These are phyloP conservation scores for Pycnonotus jocosus DNA, from an alignment of 2,113 vertebrate species.

Conservation along the genomic window DNA sequence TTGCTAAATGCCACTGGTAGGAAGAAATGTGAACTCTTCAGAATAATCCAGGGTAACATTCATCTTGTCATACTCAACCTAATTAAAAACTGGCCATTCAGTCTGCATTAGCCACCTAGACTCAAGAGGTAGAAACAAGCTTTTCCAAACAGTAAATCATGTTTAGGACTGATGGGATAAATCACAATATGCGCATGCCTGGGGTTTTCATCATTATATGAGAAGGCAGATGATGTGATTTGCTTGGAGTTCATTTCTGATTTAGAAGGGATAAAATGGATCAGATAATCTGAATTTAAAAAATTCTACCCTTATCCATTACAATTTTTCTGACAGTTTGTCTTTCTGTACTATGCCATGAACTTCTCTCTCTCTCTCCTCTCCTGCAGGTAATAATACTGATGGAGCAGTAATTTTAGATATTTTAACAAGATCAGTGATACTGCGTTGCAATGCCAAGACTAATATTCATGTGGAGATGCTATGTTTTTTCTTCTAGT, in stretches of 20 bases:
- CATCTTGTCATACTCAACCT: background rate
- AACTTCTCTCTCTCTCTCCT: background rate
- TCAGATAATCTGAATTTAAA: background rate
- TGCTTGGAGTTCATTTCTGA: background rate
- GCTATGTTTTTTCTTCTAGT: conserved; percentile 25
- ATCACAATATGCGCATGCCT: background rate
- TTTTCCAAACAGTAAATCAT: background rate
- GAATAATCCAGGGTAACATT: background rate
- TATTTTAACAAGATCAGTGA: conserved; percentile 17
- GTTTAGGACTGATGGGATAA: background rate
- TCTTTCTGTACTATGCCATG: background rate
- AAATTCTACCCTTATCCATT: background rate
- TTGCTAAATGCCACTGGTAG: background rate
- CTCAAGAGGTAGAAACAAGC: background rate
- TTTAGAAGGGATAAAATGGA: background rate
- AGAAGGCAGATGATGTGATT: background rate
- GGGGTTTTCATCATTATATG: background rate
- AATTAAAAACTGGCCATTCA: background rate
- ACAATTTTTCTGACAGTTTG: background rate
- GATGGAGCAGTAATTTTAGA: background rate
- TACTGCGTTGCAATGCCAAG: conserved; percentile 27
- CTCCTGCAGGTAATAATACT: conserved; percentile 1
- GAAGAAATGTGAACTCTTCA: background rate
- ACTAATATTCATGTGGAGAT: conserved; percentile 36
- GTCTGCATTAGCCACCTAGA: background rate